phyloP scores from a whole-genome alignment of 2,797 vertebrate genomes.

The Melanotaenia nigrans region DNA sequence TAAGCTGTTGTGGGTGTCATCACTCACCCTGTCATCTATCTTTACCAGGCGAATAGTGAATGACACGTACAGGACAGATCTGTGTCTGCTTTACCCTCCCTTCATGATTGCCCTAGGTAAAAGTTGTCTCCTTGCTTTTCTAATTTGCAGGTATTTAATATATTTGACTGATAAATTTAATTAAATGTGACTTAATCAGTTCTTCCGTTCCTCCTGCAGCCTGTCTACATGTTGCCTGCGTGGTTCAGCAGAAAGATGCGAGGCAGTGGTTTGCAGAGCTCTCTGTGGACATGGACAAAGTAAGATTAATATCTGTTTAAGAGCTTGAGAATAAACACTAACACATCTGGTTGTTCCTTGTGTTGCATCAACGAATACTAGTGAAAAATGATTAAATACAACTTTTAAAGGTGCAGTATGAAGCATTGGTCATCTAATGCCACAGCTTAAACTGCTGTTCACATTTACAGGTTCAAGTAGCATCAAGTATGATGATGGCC shows the following conservation, averaged over 20 bases:
- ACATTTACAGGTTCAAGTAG: neutral
- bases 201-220: slow-evolving; percentile 76
- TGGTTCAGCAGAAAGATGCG: slow-evolving; percentile 99
- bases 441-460: slow-evolving; percentile 3
- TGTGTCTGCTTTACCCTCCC: slow-evolving; percentile 98
- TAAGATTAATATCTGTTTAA: slow-evolving; percentile 62
- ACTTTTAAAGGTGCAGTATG: neutral
- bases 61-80: slow-evolving; percentile 98
- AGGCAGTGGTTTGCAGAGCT: slow-evolving; percentile 99
- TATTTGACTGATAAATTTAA: slow-evolving; percentile 23
- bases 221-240: slow-evolving; percentile 97
- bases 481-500: neutral
- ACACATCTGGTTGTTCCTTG: neutral
- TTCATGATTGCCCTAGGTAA: slow-evolving; percentile 99
- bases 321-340: neutral
- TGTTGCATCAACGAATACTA: neutral
- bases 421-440: neutral
- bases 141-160: slow-evolving; percentile 22
- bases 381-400: too few relatives aligned
- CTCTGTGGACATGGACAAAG: slow-evolving; percentile 99
- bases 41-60: slow-evolving; percentile 96
- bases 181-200: slow-evolving; percentile 24
- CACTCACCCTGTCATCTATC: slow-evolving; percentile 20
- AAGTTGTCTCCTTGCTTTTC: slow-evolving; percentile 41
- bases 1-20: neutral